phyloP scores from a whole-genome alignment of 2,797 vertebrate species.

The Oreochromis mossambicus region DNA sequence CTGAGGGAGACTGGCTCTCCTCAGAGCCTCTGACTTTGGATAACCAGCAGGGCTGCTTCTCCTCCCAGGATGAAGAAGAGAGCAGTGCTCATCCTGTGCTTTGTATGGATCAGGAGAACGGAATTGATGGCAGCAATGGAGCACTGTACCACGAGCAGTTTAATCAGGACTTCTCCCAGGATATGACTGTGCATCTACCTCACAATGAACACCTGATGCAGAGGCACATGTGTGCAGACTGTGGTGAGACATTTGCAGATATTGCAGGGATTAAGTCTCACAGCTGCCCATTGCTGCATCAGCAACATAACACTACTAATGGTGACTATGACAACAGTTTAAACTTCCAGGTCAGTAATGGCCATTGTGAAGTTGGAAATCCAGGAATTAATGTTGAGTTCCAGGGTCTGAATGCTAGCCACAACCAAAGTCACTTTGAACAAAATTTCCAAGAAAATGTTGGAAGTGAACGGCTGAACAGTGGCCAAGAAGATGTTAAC shows the following conservation, averaged over 20 bases:
- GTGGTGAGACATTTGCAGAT: constrained; percentile 76
- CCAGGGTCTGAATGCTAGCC: constrained; percentile 44
- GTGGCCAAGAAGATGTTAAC: constrained; percentile 15
- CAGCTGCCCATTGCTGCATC: constrained; percentile 69
- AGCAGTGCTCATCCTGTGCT: constrained; percentile 15
- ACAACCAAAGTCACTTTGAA: constrained; percentile 57
- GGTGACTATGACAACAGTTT: constrained; percentile 39
- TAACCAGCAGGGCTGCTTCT: constrained; percentile 61
- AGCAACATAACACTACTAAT: constrained; percentile 47
- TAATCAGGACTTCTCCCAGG: constrained; percentile 60
- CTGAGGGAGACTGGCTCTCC: constrained; percentile 77
- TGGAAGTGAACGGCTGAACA: constrained; percentile 36
- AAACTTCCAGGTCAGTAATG: constrained; percentile 53
- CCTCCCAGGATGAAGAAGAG: constrained; percentile 49
- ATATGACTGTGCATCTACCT: constrained; percentile 66
- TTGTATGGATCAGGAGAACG: constrained; percentile 52
- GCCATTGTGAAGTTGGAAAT: constrained; percentile 37
- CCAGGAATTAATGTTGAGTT: constrained; percentile 43
- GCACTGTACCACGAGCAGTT: constrained; percentile 58
- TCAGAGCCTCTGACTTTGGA: constrained; percentile 74
- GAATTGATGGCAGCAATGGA: constrained; percentile 28
- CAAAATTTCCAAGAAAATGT: constrained; percentile 54
- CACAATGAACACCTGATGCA: constrained; percentile 68
- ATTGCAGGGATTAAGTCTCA: constrained; percentile 79
- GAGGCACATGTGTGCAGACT: constrained; percentile 83